These are phyloP conservation scores for Indicator indicator DNA, from an alignment of 2,113 vertebrate species.

Conservation along the genomic window DNA sequence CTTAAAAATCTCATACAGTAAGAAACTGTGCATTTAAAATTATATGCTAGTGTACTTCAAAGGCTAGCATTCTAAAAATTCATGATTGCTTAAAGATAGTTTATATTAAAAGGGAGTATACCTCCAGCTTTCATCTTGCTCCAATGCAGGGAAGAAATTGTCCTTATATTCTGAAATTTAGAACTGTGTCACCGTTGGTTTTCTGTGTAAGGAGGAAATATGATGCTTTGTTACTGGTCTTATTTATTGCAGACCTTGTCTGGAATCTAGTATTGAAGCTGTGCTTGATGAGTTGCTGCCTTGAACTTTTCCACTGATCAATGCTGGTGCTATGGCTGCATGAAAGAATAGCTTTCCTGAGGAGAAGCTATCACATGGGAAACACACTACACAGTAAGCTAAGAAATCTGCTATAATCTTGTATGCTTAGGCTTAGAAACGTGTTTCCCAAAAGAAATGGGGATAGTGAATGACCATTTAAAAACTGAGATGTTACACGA, in stretches of 20 bases:
- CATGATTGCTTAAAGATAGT: constrained; percentile 22
- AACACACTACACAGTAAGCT: constrained; percentile 59
- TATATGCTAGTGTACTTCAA: constrained; percentile 43
- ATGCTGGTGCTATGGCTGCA: constrained; percentile 75
- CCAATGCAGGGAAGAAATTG: constrained; percentile 39
- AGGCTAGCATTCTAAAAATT: constrained; percentile 43
- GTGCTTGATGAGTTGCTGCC: constrained; percentile 81
- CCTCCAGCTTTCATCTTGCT: constrained; percentile 40
- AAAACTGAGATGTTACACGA: constrained; percentile 67
- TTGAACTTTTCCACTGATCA: constrained; percentile 86
- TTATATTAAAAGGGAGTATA: constrained; percentile 42
- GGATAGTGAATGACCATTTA: constrained; percentile 64
- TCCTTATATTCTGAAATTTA: constrained; percentile 71
- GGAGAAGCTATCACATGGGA: constrained; percentile 71
- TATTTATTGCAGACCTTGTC: constrained; percentile 84
- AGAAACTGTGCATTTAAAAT: constrained; percentile 49
- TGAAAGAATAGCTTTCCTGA: constrained; percentile 78
- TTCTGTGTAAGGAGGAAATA: constrained; percentile 77
- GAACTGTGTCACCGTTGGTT: constrained; percentile 71
- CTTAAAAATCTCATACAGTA: constrained; percentile 31
- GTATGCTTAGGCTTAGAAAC: constrained; percentile 61
- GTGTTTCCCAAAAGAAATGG: constrained; percentile 48
- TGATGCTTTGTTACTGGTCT: constrained; percentile 78
- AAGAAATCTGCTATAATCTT: constrained; percentile 68
- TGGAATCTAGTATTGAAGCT: constrained; percentile 80